These are phyloP conservation scores for Microcebus griseorufus DNA, from an alignment of 2,113 vertebrate species.

Conservation along the genomic window DNA sequence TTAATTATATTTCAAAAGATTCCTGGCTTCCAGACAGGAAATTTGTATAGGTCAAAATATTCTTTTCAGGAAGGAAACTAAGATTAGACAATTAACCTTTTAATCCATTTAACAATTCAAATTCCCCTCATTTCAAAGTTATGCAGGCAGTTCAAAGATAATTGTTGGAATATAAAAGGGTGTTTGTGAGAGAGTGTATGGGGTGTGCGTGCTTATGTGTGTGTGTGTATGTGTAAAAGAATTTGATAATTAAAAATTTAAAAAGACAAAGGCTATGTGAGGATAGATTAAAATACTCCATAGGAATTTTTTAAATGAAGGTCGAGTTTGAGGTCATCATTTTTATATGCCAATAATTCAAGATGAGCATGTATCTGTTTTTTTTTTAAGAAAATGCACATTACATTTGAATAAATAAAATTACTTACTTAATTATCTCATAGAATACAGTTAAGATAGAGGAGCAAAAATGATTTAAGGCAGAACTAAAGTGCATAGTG, in stretches of 20 bases:
- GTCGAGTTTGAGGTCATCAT: not conserved
- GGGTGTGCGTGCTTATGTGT: not conserved
- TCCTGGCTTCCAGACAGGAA: not conserved
- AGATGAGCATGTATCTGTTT: not conserved
- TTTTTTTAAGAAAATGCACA: not conserved
- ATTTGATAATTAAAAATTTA: not conserved
- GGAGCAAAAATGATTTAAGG: not conserved
- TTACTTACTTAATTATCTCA: not conserved
- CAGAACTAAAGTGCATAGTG: not conserved
- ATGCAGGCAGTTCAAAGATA: not conserved
- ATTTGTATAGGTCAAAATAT: slow-evolving; percentile 54
- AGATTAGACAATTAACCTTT: slow-evolving; percentile 69
- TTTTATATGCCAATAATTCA: slow-evolving; percentile 26
- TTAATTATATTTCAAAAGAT: slow-evolving; percentile 59
- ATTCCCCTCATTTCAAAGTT: slow-evolving; percentile 51
- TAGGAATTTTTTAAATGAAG: not conserved
- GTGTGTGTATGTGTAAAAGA: not conserved
- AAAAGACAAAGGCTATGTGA: not conserved
- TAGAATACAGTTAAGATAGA: not conserved
- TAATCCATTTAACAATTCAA: slow-evolving; percentile 60
- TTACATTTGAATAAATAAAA: not conserved
- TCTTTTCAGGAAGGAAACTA: slow-evolving; percentile 53
- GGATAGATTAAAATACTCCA: not conserved
- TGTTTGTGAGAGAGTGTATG: not conserved
- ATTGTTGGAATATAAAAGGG: not conserved